Evolutionary conservation across 2,888 invertebrate species (phyloP).

Genomic region (Monoplex corrugatus): DNA sequence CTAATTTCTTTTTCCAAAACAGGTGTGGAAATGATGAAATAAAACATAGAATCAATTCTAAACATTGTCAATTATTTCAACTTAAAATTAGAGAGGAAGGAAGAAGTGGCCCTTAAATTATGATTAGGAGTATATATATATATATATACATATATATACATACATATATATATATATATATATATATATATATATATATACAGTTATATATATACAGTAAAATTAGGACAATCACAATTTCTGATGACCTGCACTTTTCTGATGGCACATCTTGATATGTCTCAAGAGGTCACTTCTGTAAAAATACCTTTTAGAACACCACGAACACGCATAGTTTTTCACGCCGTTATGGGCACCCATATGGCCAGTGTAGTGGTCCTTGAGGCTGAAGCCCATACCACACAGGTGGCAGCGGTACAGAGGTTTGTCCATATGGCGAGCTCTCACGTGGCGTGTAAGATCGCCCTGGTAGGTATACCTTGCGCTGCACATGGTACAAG

Average conservation of each 20-base stretch:
- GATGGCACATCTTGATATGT: not conserved
- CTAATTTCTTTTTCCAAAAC: too few species aligned
- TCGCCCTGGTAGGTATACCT: not conserved
- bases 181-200: not conserved
- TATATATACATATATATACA: not conserved
- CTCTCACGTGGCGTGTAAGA: not conserved
- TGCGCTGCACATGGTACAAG: not conserved
- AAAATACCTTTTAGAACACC: slow-evolving; percentile 28
- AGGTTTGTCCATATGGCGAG: slow-evolving; percentile 9
- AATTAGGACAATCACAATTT: not conserved
- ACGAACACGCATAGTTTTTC: slow-evolving; percentile 12
- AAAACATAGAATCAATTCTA: too few species aligned
- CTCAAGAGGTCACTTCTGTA: not conserved
- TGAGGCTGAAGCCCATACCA: not conserved
- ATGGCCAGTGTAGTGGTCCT: slow-evolving; percentile 7
- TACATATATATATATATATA: not conserved
- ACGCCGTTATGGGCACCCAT: slow-evolving; percentile 23
- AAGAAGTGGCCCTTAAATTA: too few species aligned
- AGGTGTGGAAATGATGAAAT: too few species aligned
- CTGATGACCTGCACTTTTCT: not conserved
- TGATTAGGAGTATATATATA: not conserved
- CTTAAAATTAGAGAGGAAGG: too few species aligned
- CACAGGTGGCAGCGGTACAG: slow-evolving; percentile 17
- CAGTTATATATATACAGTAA: not conserved
- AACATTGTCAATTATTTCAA: too few species aligned